Evolutionary conservation across 2,797 vertebrate species (phyloP).

Genomic region (Danio kyathit): DNA sequence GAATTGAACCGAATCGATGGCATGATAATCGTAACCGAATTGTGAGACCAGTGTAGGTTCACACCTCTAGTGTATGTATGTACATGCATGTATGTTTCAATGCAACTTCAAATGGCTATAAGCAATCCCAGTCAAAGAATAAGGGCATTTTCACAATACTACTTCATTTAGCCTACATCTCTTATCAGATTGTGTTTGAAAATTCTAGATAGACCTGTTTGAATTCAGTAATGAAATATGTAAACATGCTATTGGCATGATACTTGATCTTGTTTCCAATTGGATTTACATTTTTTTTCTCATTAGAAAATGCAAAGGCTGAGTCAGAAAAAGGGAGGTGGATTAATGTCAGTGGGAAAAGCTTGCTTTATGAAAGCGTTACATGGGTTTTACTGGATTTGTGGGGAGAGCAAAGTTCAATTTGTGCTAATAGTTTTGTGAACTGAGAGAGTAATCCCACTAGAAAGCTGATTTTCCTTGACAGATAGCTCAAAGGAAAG

Average conservation of each 20-base stretch:
- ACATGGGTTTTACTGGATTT: constrained; percentile 55
- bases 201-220: background rate
- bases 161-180: background rate
- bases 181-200: background rate
- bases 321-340: constrained; percentile 36
- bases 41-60: no score
- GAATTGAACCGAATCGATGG: no score
- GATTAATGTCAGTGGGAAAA: constrained; percentile 54
- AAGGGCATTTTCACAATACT: no score
- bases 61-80: no score
- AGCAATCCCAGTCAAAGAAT: no score
- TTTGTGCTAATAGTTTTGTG: constrained; percentile 43
- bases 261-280: constrained; percentile 14
- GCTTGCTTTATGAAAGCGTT: constrained; percentile 46
- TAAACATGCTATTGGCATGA: constrained; percentile 7
- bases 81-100: no score
- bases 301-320: constrained; percentile 32
- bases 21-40: no score
- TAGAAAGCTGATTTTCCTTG: constrained; percentile 16
- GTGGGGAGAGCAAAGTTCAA: constrained; percentile 35
- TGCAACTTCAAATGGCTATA: no score
- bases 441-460: constrained; percentile 33
- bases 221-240: background rate
- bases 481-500: constrained; percentile 20
- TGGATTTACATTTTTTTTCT: background rate